Base-by-base conservation (phyloP, 1,140 invertebrate genomes). In the Leptoteleia sp. region DNA sequence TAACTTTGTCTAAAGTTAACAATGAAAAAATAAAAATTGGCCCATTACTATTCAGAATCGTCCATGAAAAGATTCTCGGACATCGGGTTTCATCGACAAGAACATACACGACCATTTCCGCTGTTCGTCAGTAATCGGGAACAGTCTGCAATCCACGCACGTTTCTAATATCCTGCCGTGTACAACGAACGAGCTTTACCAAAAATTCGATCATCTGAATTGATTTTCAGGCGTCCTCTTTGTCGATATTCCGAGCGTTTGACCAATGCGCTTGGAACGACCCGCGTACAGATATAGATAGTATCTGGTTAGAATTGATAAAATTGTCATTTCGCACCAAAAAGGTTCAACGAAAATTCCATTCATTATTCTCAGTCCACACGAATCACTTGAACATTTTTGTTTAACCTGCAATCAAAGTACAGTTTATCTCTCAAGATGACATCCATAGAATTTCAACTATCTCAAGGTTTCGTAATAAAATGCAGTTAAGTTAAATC, bases 121-220 rank as follows among this genome's bases (percentile, higher is more conserved):
- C 29, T 9, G 31, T 52, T 68, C 38, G 19, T 47, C 71, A 22
- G 27, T 65, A 71, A 55, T 54, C 52, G 43, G 15, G 17, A 4
- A 47, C 6, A 45, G 62, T 80, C 55, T 72, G 71, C 76, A 84
- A 84, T 71, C 82, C 59, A 67, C 29, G 78, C 84, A 84, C 84
- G 83, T 84, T 85, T 84, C 82, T 84, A 85, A 85, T 85, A 85
- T 85, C 82, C 71, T 82, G 72, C 52, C 54, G 68, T 48, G 54
- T 59, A 62, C 55, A 72, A 54, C 35, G 37, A 37, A 57, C 33
- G 52, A 57, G 57, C 50, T 70, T 71, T 43, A 25, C 35, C 76
- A 55, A 81, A 81, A 71, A 77, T 75, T 71, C 52, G 61, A 78
- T 77, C 65, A 62, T 55, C 38, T n/a, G 42, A 78, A 71, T 78